These are phyloP conservation scores for Condylura cristata DNA, from an alignment of 2,113 vertebrate genomes.

Conservation along the genomic window DNA sequence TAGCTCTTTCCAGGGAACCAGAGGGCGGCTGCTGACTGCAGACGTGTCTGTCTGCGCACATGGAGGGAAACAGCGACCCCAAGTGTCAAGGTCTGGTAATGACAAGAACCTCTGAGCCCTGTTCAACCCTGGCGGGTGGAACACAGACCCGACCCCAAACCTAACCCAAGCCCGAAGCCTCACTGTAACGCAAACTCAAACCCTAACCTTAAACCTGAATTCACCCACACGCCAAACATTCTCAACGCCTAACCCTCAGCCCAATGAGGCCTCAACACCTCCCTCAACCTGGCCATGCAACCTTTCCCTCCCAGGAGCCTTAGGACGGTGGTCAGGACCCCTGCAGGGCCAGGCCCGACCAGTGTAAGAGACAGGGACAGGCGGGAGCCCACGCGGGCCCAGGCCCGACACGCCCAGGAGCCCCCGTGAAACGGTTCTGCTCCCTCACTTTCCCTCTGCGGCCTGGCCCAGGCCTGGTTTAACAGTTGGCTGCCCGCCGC, in stretches of 20 bases:
- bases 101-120: background rate
- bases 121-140: background rate
- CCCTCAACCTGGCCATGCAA: too few relatives aligned
- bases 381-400: fast-evolving
- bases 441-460: background rate
- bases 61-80: slow-evolving; percentile 46
- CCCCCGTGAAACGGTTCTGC: too few relatives aligned
- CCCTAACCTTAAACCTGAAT: too few relatives aligned
- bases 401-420: background rate
- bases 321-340: background rate
- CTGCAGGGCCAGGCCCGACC: fast-evolving
- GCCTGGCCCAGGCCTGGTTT: background rate
- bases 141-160: too few relatives aligned
- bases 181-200: too few relatives aligned
- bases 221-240: background rate
- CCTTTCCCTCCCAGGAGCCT: background rate
- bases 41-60: background rate
- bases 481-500: too few relatives aligned
- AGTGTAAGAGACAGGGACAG: background rate
- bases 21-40: background rate
- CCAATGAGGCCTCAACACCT: too few relatives aligned
- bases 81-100: background rate
- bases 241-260: too few relatives aligned
- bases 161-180: too few relatives aligned
- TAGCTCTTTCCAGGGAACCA: background rate